These are phyloP conservation scores for Heliconius hewitsoni DNA, from an alignment of 1,140 invertebrate genomes.

Conservation along the genomic window DNA sequence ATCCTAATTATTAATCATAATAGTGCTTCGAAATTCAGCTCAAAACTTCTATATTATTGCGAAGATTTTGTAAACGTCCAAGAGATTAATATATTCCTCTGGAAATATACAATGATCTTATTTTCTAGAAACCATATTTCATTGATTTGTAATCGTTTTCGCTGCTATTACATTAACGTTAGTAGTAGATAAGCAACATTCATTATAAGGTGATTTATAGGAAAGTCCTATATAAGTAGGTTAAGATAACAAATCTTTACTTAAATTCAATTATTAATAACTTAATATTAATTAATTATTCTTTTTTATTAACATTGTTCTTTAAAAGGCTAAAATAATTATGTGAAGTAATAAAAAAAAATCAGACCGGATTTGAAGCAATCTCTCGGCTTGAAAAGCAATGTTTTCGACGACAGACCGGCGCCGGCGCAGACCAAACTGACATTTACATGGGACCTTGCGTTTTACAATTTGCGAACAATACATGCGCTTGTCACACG, in stretches of 20 bases:
- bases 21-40: background rate
- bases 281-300: constrained; percentile 28
- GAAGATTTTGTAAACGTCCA: constrained; percentile 7
- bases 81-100: constrained; percentile 15
- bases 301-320: constrained; percentile 19
- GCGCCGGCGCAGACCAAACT: constrained; percentile 66
- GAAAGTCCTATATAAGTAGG: background rate
- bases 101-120: constrained; percentile 14
- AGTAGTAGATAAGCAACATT: background rate
- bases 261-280: constrained; percentile 19
- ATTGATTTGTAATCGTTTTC: constrained; percentile 17
- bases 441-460: constrained; percentile 75
- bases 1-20: constrained; percentile 18
- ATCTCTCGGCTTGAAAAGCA: constrained; percentile 42
- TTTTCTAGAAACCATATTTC: constrained; percentile 19
- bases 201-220: constrained; percentile 1
- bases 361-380: constrained; percentile 44
- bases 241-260: constrained; percentile 4
- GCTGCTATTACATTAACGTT: constrained; percentile 10
- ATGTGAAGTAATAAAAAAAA: constrained; percentile 39
- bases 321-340: constrained; percentile 28
- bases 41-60: background rate
- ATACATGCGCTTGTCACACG: constrained; percentile 62
- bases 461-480: constrained; percentile 72
- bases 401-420: constrained; percentile 49